Evolutionary conservation across 2,888 invertebrate genomes (phyloP), one percentile per base, ranked within the genome.

Genomic region (Dioctria linearis): DNA sequence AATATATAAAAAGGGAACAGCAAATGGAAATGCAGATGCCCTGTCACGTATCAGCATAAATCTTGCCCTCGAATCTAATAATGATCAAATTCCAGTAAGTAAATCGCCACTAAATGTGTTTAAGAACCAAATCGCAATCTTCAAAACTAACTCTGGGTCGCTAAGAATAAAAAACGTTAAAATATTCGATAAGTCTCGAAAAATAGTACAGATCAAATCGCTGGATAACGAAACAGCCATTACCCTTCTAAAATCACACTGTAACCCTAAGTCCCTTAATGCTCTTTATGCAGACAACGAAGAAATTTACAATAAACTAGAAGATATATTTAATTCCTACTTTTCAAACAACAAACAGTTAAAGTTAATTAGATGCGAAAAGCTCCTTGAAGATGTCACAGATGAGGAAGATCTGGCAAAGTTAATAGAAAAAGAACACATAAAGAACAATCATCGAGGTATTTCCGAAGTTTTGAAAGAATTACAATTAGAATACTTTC

Each of bases 21-120:
- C 25, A 25, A 25, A 25, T 25, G 25, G 25, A 25, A 25, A 25
- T 25, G 25, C 25, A 25, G 25, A 25, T 25, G 25, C 25, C 25
- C 25, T 25, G 25, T 25, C 25, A 25, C 25, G 25, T 25, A 25
- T 88, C 37, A 85, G 84, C 80, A 69, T 86, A 13, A 46, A 46
- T 46, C 46, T 46, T 8, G 46, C 46, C 25, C 46, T 46, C 8
- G 46, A 1, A 46, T 46, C 5, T 46, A 46, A 8, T 46, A 46
- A 46, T n/a, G 25, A 5, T 5, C 13, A 3, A 59, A 59, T 59
- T 2, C 59, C 59, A 6, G 4, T 13, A 25, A 59, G 59, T n/a
- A 59, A n/a, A n/a, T n/a, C n/a, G n/a, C n/a, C n/a, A n/a, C n/a
- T n/a, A n/a, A n/a, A n/a, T n/a, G n/a, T n/a, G n/a, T n/a, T n/a